phyloP scores from a whole-genome alignment of 2,888 invertebrate species.

The Odontocerum albicorne region DNA sequence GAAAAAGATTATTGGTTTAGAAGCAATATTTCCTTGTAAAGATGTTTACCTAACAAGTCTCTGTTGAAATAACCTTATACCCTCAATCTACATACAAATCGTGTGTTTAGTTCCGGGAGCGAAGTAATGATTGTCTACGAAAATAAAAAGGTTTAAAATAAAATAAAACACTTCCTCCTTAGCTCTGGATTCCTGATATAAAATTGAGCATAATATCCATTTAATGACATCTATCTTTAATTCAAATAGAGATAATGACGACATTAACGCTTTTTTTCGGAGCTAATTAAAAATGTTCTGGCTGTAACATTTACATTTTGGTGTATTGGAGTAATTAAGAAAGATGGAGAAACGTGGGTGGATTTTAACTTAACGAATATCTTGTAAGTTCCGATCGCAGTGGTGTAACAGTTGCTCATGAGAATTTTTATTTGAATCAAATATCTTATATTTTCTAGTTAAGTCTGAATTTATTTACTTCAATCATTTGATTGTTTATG shows the following conservation, averaged over 20 bases:
- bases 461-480: too few relatives aligned
- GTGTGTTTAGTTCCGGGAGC: constrained; percentile 28
- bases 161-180: constrained; percentile 26
- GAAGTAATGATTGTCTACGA: constrained; percentile 19
- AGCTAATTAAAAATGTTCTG: constrained; percentile 32
- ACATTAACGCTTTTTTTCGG: constrained; percentile 27
- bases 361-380: constrained; percentile 23
- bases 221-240: constrained; percentile 26
- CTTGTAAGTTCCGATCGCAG: too few relatives aligned
- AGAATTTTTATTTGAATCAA: too few relatives aligned
- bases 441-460: too few relatives aligned
- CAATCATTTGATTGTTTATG: too few relatives aligned
- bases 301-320: constrained; percentile 26
- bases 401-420: too few relatives aligned
- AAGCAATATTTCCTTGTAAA: too few relatives aligned
- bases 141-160: constrained; percentile 3
- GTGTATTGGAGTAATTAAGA: constrained; percentile 24
- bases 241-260: constrained; percentile 30
- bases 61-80: too few relatives aligned
- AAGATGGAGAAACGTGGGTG: constrained; percentile 13
- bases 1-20: too few relatives aligned
- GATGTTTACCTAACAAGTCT: too few relatives aligned
- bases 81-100: constrained; percentile 34
- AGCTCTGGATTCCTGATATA: constrained; percentile 14
- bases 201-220: constrained; percentile 15